These are phyloP conservation scores for Gallinago paraguaiae DNA, from an alignment of 2,113 vertebrate species.

Conservation along the genomic window DNA sequence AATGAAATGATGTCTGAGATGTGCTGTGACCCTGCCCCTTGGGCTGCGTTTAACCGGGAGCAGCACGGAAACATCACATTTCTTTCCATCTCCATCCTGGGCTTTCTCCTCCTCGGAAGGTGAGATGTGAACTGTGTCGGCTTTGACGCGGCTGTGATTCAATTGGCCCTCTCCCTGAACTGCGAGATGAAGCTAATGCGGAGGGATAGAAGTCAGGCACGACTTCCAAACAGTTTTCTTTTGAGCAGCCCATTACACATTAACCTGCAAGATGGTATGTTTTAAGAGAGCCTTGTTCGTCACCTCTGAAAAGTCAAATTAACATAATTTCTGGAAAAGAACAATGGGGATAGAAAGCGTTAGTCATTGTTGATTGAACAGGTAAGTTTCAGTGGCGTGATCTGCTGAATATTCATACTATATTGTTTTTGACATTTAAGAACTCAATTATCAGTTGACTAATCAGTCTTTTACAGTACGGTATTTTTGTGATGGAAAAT, in stretches of 20 bases:
- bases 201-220: background rate
- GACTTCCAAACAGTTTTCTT: background rate
- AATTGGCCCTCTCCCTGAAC: background rate
- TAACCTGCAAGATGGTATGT: constrained; percentile 63
- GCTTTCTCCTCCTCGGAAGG: background rate
- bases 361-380: constrained; percentile 79
- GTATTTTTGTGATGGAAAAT: constrained; percentile 75
- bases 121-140: background rate
- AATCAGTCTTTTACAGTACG: constrained; percentile 80
- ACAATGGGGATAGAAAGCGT: constrained; percentile 72
- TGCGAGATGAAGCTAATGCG: background rate
- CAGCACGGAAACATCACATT: background rate
- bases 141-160: background rate
- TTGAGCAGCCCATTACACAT: constrained; percentile 48
- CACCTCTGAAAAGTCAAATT: constrained; percentile 79
- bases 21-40: background rate
- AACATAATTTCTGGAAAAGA: constrained; percentile 79
- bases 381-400: constrained; percentile 77
- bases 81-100: background rate
- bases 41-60: background rate
- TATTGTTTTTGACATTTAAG: constrained; percentile 86
- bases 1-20: background rate
- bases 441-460: constrained; percentile 85
- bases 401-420: constrained; percentile 84
- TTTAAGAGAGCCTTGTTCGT: constrained; percentile 72